A percentile compares a stretch with the other conserved stretches of the same genome.
Evolutionary conservation across 2,888 invertebrate genomes (phyloP).

Genomic region (Nephrocerus scutellatus): DNA sequence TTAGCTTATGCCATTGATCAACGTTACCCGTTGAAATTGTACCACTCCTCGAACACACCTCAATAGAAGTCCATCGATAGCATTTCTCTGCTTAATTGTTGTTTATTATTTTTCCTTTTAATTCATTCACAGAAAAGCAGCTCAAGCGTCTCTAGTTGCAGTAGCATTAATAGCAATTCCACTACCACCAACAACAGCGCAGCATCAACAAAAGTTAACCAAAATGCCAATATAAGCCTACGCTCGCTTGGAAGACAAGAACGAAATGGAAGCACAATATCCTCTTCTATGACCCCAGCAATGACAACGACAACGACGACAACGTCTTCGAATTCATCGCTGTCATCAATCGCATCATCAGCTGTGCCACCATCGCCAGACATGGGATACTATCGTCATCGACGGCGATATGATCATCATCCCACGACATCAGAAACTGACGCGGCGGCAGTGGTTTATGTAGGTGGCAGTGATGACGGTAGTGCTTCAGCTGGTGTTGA

Average conservation of each 20-base stretch:
- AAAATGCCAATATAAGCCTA: conserved; percentile 45
- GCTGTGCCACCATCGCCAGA: conserved; percentile 18
- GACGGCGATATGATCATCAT: conserved; percentile 36
- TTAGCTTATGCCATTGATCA: too few relatives aligned
- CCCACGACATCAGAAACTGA: conserved; percentile 27
- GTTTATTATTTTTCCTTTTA: neutral
- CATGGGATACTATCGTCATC: conserved; percentile 27
- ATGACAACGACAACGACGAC: conserved; percentile 18
- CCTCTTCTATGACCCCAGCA: conserved; percentile 24
- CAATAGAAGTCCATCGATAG: too few relatives aligned
- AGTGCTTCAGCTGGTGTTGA: conserved; percentile 27
- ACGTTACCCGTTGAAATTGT: too few relatives aligned
- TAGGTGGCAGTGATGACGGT: conserved; percentile 29
- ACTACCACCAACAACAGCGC: conserved; percentile 17
- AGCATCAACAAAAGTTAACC: conserved; percentile 27
- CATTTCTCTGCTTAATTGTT: neutral
- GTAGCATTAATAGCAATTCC: conserved; percentile 38
- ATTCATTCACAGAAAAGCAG: conserved; percentile 38
- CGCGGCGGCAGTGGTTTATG: conserved; percentile 27
- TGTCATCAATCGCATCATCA: conserved; percentile 24
- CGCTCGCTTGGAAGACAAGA: conserved; percentile 40
- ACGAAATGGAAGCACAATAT: conserved; percentile 13
- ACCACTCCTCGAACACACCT: too few relatives aligned
- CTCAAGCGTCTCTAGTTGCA: conserved; percentile 40
- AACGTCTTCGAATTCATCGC: conserved; percentile 4